Conservation (phyloP, 2,888 invertebrate genomes). For the Galerucella calmariensis region DNA sequence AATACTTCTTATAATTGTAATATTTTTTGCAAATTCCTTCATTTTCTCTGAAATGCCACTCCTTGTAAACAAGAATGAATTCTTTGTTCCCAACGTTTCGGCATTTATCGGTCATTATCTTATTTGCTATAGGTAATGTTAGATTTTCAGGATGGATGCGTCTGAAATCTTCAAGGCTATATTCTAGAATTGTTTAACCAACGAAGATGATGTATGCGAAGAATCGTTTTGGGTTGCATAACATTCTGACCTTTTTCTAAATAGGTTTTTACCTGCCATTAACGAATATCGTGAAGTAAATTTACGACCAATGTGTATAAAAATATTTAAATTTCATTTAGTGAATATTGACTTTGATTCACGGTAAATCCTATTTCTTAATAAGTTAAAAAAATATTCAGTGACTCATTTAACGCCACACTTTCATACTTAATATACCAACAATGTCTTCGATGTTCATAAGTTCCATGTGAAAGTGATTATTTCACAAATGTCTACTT, state of each 20-base stretch:
- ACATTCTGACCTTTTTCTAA: conserved; percentile 14
- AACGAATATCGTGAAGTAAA: background rate
- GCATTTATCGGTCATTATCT: background rate
- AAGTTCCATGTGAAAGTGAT: conserved; percentile 9
- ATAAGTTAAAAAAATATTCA: background rate
- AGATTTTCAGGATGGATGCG: conserved; percentile 7
- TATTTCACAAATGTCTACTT: background rate
- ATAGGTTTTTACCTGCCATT: background rate
- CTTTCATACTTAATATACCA: background rate
- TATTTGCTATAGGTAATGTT: background rate
- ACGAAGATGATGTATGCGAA: background rate
- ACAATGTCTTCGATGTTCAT: conserved; percentile 5
- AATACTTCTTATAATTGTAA: no score
- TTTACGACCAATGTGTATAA: background rate
- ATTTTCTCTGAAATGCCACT: no score
- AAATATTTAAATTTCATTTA: background rate
- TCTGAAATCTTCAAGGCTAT: conserved; percentile 1
- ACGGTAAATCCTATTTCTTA: background rate
- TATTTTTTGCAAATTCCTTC: no score
- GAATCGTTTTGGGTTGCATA: background rate
- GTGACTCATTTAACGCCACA: background rate
- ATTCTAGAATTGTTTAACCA: conserved; percentile 1
- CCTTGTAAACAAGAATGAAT: background rate
- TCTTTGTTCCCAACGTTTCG: background rate
- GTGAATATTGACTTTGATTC: background rate